Base-by-base conservation (phyloP, 2,113 vertebrate genomes). In the Neodontobutis hainanensis region DNA sequence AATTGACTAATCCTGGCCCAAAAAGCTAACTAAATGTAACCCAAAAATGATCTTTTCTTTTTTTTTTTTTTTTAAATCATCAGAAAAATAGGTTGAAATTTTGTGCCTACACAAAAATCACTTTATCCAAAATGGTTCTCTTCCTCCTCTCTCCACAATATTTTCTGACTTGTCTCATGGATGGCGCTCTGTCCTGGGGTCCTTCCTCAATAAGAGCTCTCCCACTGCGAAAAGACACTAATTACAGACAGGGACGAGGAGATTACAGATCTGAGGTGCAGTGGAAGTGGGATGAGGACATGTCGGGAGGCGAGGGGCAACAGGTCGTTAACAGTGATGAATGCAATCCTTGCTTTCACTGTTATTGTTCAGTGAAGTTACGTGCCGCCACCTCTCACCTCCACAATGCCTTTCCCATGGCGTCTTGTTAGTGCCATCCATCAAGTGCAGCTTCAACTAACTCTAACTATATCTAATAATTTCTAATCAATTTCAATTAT, bases 241-340 rank as follows among this genome's bases (percentile, higher is more conserved):
- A 92, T 92, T 93, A 93, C 89, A 92, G 89, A 78, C 86, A 85
- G 11, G 82, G 78, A 80, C 68, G 76, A 83, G 78, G 50, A 88
- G 86, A 93, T 92, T 91, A 91, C 82, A 92, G 89, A 85, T 87
- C 80, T 76, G 66, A 68, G 64, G 71, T 19, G 82, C 77, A 72
- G 82, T 84, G 81, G 84, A 80, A 75, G 79, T 81, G 73, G 83
- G 78, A 84, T 69, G 67, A 72, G 82, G 72, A 85, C 59, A 81
- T 79, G 70, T 80, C 63, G 59, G 79, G 67, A 60, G 73, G 85
- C 55, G 71, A 47, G 77, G 68, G 78, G 66, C 73, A 84, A 84
- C 78, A 90, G 88, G 84, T 89, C 72, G 72, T 90, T 91, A 92
- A 70, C 79, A 52, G 77, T 92, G 88, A 91, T 88, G 81, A 86